Evolutionary conservation across 92 coral and sea anemone genomes (phyloP).

Genomic region (Chrysogorgia sp.): DNA sequence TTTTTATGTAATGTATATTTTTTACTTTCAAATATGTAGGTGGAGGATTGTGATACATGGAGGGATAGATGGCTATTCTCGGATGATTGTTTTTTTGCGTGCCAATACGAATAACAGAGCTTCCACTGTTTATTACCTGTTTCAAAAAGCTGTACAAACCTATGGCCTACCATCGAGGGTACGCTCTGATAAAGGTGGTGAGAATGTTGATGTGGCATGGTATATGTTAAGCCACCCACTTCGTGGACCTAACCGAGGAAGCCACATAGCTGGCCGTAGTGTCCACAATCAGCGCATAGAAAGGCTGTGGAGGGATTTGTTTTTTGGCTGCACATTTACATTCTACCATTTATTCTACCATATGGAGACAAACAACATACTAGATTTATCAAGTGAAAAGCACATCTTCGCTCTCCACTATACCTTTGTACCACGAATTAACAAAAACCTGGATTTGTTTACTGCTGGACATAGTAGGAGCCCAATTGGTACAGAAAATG

Average conservation of each 20-base stretch:
- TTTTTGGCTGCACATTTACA: constrained; percentile 54
- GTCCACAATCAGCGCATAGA: constrained; percentile 55
- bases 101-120: constrained; percentile 52
- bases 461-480: constrained; percentile 44
- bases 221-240: constrained; percentile 53
- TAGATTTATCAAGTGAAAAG: constrained; percentile 41
- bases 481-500: constrained; percentile 40
- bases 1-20: background rate
- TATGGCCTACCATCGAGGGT: constrained; percentile 58
- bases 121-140: constrained; percentile 42
- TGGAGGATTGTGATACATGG: constrained; percentile 60
- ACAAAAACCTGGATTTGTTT: constrained; percentile 50
- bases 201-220: constrained; percentile 56
- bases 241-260: constrained; percentile 59
- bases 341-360: constrained; percentile 47
- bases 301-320: constrained; percentile 55
- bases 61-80: constrained; percentile 54
- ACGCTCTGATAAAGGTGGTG: constrained; percentile 56
- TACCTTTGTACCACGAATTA: constrained; percentile 48
- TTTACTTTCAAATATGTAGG: constrained; percentile 31
- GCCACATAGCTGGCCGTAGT: constrained; percentile 52
- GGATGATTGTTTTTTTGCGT: constrained; percentile 58
- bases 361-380: constrained; percentile 48
- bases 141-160: constrained; percentile 52
- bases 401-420: constrained; percentile 55